Evolutionary conservation across 2,888 invertebrate species (phyloP), one percentile per base, ranked within the genome.

Genomic region (Chironomus tentans): DNA sequence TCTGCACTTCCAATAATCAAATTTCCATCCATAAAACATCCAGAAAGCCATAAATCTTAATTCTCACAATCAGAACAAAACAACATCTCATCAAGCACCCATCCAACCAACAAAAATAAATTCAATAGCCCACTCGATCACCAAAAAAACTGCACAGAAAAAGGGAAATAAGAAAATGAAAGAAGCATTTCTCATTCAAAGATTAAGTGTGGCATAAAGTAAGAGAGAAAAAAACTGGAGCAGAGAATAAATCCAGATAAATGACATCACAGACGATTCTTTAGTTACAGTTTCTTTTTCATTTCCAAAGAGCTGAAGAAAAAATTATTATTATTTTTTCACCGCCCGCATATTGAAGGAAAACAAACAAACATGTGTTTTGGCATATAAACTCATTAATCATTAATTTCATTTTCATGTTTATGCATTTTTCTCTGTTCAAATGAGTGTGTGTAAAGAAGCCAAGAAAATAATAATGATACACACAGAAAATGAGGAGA

Each of bases 381-480:
- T 22, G 48, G 6, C 71, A n/a, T 71, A 22, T 50, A 48, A 38
- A 24, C 18, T 50, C 50, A 50, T 71, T 71, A 71, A 71, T 71
- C 48, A 71, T 71, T 50, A 71, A 71, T 24, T 22, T 71, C 48
- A 56, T 24, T 18, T 50, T 71, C 71, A 50, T 71, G 48, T 71
- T 71, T 71, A 50, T 71, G 50, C 48, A 71, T 71, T 71, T 71
- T 10, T 13, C 22, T 24, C 13, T 15, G n/a, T 22, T 65, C 21
- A 21, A 65, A 65, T 24, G 24, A 65, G 21, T 15, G 15, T 15
- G n/a, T 65, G 65, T 65, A 21, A 65, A 24, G 65, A 24, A 13
- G 65, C 21, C 13, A 65, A 38, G 38, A 38, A 38, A 38, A 38
- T 38, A 38, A 38, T 38, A 38, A 56, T 18, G 15, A 56, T 56